Percentiles rank a stretch among this genome's conserved stretches.
Conservation (phyloP, 23 tunicate species). For the Ascidia mentula region DNA sequence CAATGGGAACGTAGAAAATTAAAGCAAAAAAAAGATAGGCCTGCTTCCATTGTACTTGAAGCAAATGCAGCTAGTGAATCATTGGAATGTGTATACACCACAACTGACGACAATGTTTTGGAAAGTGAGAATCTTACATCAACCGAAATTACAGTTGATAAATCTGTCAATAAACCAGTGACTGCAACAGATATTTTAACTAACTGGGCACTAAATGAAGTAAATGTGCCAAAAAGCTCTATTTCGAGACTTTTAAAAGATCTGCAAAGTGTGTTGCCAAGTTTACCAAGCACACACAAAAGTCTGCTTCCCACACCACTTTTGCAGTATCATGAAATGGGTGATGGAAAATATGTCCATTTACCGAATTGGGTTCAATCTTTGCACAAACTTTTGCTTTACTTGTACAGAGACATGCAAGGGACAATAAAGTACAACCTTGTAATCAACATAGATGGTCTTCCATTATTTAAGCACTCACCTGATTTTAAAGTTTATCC, state of each 20-base stretch:
- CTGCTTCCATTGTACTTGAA: background rate
- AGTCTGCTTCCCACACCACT: background rate
- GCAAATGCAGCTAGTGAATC: too few species aligned
- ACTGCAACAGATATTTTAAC: background rate
- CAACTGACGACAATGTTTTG: too few species aligned
- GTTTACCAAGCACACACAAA: background rate
- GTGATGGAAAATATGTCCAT: slow-evolving; percentile 43
- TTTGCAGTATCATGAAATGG: background rate
- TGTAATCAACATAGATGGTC: slow-evolving; percentile 47
- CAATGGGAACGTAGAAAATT: background rate
- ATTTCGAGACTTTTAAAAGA: slow-evolving; percentile 7
- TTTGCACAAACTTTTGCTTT: background rate
- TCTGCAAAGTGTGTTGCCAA: background rate
- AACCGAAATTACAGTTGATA: background rate
- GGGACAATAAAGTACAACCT: slow-evolving; percentile 5
- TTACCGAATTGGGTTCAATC: slow-evolving; percentile 47
- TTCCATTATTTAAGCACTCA: slow-evolving; percentile 45
- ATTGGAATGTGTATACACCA: background rate
- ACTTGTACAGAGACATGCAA: background rate
- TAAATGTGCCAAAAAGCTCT: slow-evolving; percentile 37
- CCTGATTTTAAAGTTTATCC: slow-evolving; percentile 52
- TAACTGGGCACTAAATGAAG: slow-evolving; percentile 31
- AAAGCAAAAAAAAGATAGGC: background rate
- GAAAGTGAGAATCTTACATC: background rate
- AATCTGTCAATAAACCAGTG: background rate